Conservation (phyloP, 1,140 invertebrate genomes). For the Dreissena polymorpha region DNA sequence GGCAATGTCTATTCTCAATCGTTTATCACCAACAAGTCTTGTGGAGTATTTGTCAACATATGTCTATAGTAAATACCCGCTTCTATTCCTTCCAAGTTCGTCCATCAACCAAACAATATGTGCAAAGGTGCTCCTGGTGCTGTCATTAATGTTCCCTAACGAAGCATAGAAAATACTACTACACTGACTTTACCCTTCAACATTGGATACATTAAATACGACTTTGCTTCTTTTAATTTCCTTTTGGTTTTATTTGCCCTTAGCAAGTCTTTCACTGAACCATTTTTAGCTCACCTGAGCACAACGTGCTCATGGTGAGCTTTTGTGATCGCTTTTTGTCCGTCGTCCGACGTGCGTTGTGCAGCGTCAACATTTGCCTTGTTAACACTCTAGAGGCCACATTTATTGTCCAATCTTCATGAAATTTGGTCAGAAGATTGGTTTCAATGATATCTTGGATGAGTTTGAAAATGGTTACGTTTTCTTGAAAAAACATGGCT, state of each 20-base stretch:
- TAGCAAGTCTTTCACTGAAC: constrained; percentile 24
- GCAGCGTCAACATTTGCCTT: no score
- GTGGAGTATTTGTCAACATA: no score
- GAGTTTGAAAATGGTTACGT: no score
- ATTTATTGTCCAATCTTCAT: no score
- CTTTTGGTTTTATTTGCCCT: constrained; percentile 49
- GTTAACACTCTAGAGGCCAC: no score
- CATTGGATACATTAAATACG: neutral
- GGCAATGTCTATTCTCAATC: constrained; percentile 35
- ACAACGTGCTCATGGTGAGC: no score
- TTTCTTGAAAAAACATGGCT: no score
- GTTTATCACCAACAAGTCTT: constrained; percentile 31
- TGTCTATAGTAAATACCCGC: no score
- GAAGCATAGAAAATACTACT: constrained; percentile 40
- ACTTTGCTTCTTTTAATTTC: constrained; percentile 30
- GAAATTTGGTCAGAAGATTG: no score
- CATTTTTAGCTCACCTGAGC: constrained; percentile 38
- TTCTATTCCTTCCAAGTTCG: constrained; percentile 33
- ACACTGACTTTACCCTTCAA: constrained; percentile 7
- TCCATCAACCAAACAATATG: constrained; percentile 32
- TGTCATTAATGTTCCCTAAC: constrained; percentile 44
- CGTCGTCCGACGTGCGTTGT: no score
- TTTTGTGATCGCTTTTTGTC: no score
- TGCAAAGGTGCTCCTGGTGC: constrained; percentile 18
- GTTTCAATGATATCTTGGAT: no score